These are phyloP conservation scores for Brachirus orientalis DNA, from an alignment of 2,113 vertebrate genomes.

Conservation along the genomic window DNA sequence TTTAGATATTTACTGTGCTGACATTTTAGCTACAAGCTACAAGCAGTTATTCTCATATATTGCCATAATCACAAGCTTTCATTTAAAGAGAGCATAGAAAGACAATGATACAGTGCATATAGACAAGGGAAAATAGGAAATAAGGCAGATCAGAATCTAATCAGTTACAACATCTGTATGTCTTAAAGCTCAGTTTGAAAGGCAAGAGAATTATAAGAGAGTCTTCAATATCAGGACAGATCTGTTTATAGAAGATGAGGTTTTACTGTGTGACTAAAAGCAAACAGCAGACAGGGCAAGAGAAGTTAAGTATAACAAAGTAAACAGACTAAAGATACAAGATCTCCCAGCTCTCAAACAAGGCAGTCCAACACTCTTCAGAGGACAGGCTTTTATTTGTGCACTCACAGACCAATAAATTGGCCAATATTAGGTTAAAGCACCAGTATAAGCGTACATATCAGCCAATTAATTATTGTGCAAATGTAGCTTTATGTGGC, in stretches of 20 bases:
- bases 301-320: constrained; percentile 49
- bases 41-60: background rate
- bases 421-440: background rate
- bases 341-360: constrained; percentile 11
- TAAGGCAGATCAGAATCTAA: constrained; percentile 1
- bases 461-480: background rate
- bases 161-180: background rate
- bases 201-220: constrained; percentile 22
- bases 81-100: background rate
- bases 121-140: background rate
- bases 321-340: constrained; percentile 42
- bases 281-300: constrained; percentile 37
- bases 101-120: background rate
- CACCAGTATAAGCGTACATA: background rate
- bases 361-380: constrained; percentile 7
- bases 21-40: background rate
- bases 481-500: background rate
- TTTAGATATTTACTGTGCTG: background rate
- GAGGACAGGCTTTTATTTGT: constrained; percentile 9
- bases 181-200: background rate
- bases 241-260: constrained; percentile 23
- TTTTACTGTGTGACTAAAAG: constrained; percentile 47
- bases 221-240: constrained; percentile 6
- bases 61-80: constrained; percentile 1
- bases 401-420: background rate